Base-by-base conservation (phyloP, 2,797 vertebrate species). In the Pangasius sanitwongsei region DNA sequence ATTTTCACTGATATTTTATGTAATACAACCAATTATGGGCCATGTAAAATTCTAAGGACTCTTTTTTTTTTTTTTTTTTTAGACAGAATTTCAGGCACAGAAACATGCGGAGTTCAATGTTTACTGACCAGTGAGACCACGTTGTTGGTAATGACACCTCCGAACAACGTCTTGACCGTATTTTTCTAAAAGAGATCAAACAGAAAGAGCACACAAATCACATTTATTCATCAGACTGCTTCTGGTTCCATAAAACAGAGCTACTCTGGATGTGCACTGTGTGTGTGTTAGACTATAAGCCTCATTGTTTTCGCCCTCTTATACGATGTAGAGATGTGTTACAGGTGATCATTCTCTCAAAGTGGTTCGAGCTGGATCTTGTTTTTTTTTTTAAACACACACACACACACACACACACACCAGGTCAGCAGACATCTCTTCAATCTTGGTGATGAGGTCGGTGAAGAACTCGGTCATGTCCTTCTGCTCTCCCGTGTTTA, bases 381-480 rank as follows among this genome's bases (percentile, higher is more conserved):
- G 6, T 3, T 55, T 55, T 63, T 34, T 1, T 0, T 34, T 65
- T 31, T 37, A 34, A 1, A 6, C 41, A 88, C 25, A 85, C 41
- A 87, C 23, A 72, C 57, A 16, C 67, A 31, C n/a, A 82, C 0
- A 48, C 57, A 41, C 16, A 67, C 94, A 93, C 93, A 99, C 98
- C 97, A 99, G 94, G 90, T 99, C 98, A 93, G 97, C 97, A 86
- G 98, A 99, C 98, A 99, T 99, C 96, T 99, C 98, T 94, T 99
- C 98, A 84, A 99, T 99, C 96, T 99, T 99, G 90, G 98, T 99
- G 94, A 99, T 99, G 50, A 99, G 96, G 95, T 99, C 98, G 0
- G 98, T 99, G 95, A 99, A 99, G 95, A 99, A 99, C 93, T 99
- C 98, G 0, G 98, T 99, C 98, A 99, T 99, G 95, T 99, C 98